Base-by-base conservation (phyloP, 2,797 vertebrate genomes). In the Coccyzus lansbergi region DNA sequence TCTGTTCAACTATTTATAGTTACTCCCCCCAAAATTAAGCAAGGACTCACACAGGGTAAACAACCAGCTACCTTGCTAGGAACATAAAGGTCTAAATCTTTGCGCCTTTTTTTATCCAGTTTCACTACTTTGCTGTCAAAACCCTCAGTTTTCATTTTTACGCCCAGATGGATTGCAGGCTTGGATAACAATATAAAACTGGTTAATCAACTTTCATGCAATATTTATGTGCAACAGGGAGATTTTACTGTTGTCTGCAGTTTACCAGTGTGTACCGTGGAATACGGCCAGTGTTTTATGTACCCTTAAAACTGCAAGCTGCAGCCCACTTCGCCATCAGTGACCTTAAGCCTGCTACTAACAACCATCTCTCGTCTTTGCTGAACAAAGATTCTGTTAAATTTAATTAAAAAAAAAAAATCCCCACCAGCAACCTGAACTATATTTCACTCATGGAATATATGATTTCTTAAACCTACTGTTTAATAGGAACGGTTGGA, bases 181-280 rank as follows among this genome's bases (percentile, higher is more conserved):
- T 96, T 96, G 46, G 94, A 95, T 96, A 97, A 94, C 95, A 96
- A 96, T 94, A 96, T 96, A 92, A 97, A 97, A 96, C 93, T 94
- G 94, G 94, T 97, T 96, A 97, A 97, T 97, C 96, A 97, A 96
- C 92, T 96, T 97, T 96, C 96, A 97, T 97, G 90, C 92, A 80
- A 59, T 94, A 96, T 97, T 98, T 97, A 97, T 97, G 93, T 93
- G 75, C 96, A 97, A 96, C 65, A 44, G 96, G 91, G 96, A 96
- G 95, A 91, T 96, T 94, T 97, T 92, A 97, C 94, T 84, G 93
- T 88, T 95, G 93, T 86, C 93, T 94, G 97, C 78, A 90, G 94
- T 92, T 97, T 84, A 83, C 91, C 91, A 92, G 5, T 2, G 70
- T 90, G 71, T 78, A 56, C 74, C 85, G 56, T 93, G 82, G 94